Conservation (phyloP, 2,888 invertebrate genomes). For the Ferdinandea cuprea region DNA sequence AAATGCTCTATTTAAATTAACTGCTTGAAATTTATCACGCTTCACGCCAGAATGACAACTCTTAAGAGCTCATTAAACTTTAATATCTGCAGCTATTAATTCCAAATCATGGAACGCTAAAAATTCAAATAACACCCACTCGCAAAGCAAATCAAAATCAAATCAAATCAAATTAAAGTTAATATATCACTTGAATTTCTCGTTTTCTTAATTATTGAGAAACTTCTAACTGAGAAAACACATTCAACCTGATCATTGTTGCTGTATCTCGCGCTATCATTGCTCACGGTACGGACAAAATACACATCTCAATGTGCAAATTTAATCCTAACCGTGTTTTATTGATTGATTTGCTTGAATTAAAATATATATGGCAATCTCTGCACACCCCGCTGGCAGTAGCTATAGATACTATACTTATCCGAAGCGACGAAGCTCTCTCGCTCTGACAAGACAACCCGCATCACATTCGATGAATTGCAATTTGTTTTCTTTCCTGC, state of each 20-base stretch:
- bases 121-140: conserved; percentile 29
- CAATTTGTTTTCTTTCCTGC: conserved; percentile 33
- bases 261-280: conserved; percentile 37
- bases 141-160: not conserved
- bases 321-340: conserved; percentile 62
- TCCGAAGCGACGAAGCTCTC: conserved; percentile 8
- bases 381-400: not conserved
- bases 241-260: conserved; percentile 29
- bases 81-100: conserved; percentile 19
- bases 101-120: not conserved
- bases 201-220: conserved; percentile 12
- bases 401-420: not conserved
- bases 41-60: not conserved
- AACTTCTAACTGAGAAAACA: conserved; percentile 3
- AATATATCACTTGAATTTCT: conserved; percentile 29
- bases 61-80: conserved; percentile 5
- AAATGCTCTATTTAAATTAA: conserved; percentile 2
- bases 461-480: conserved; percentile 49
- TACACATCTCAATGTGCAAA: conserved; percentile 23
- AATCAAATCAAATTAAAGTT: not conserved
- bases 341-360: conserved; percentile 54
- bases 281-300: conserved; percentile 13
- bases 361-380: conserved; percentile 33
- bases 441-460: conserved; percentile 18
- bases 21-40: not conserved